Percentiles rank a stretch among this genome's conserved stretches.
Evolutionary conservation across 1,140 invertebrate genomes (phyloP).

Genomic region (Caenorhabditis elegans): WBcel235 BX284605.5:4620501-4621000

Average conservation of each 20-base stretch:
- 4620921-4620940: too few species aligned
- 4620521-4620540: background rate
- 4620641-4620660: background rate
- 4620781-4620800: conserved; percentile 2
- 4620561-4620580: background rate
- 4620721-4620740: background rate
- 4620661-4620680: background rate
- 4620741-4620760: background rate
- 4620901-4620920: too few species aligned
- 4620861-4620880: background rate
- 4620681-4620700: background rate
- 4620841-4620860: too few species aligned
- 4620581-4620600: background rate
- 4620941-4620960: too few species aligned
- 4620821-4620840: background rate
- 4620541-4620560: background rate
- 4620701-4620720: background rate
- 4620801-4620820: background rate
- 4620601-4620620: background rate
- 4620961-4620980: too few species aligned
- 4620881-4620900: background rate
- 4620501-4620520: background rate
- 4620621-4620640: background rate
- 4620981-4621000: too few species aligned
- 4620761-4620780: background rate